Evolutionary conservation across 2,888 invertebrate genomes (phyloP), one percentile per base, ranked within the genome.

Genomic region (Calliphora vomitoria): DNA sequence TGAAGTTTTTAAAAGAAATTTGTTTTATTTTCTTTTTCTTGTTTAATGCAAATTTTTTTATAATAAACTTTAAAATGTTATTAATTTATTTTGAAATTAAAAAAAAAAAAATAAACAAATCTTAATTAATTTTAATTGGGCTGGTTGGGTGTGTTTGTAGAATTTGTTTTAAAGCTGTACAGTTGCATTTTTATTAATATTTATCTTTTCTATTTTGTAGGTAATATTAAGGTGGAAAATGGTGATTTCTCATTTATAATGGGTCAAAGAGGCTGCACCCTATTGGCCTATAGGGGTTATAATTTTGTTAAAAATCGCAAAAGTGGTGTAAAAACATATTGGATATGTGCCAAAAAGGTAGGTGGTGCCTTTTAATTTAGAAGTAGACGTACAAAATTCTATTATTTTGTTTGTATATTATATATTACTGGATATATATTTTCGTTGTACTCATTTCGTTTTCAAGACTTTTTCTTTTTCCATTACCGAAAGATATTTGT

Each of bases 261-360:
- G 8, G 94, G 94, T 0, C 94, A 94, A 78, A 90, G 94, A 3
- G 93, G 93, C n/a, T 93, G 93, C 72, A 92, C 91, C 8, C 87
- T 94, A 35, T 87, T 94, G 78, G 90, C 92, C 8, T 91, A 92
- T 11, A 92, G 93, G 71, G 93, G 93, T 0, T 92, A 92, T 88
- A 92, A 91, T 88, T 94, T 92, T 89, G 94, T 93, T 41, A 91
- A 93, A 38, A 94, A 94, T 89, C 91, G 94, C 18, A 90, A 91
- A n/a, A 93, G 92, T 78, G 93, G 93, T 1, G 90, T 91, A 3
- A 94, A 93, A 88, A 94, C 93, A 0, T 94, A 94, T 86, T 94
- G 94, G 94, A 93, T 94, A 82, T 94, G 94, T 86, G 92, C 94
- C 2, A 93, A 93, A 88, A 94, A 94, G 91, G 94, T 93, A 81